Base-by-base conservation (phyloP, 2,888 invertebrate genomes). In the Meiosimyza platycephala region DNA sequence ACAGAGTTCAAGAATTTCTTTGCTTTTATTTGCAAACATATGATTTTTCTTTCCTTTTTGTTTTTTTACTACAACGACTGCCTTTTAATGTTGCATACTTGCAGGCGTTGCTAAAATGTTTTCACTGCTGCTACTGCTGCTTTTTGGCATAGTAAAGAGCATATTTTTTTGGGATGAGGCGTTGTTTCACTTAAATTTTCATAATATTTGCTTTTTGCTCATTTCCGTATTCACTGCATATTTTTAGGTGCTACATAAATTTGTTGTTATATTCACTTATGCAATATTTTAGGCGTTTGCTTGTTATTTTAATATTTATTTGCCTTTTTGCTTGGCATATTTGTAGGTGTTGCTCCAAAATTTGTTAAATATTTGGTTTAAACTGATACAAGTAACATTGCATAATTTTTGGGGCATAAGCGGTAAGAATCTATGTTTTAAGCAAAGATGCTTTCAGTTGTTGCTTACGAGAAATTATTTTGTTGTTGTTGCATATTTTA, bases 111-210 rank as follows among this genome's bases (percentile, higher is more conserved):
- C 13, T 33, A 3, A 62, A 62, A 62, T 62, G 60, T 16, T 62
- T 62, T 40, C n/a, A 15, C 28, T 28, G 28, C 59, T 40, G 9
- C 40, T 40, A 40, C 40, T 40, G 40, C 9, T 40, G 6, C 9
- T 40, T 40, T 6, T 9, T 40, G 1, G 40, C 40, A 40, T 40
- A 40, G 40, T 40, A 40, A 40, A 40, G 1, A 9, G 4, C 6
- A 40, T 40, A 9, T 40, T 9, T 40, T 40, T 40, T 40, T 2
- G 6, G 9, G 40, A 0, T 40, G 11, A 16, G 54, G 54, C 16
- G n/a, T 54, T 54, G n/a, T 11, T 11, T 55, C 16, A 55, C 55
- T 55, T 18, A 55, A 33, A 64, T 55, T 50, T 71, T 71, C 16
- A 12, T 64, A n/a, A 51, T 64, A 51, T 11, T 64, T 48, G 22